Percentiles rank a stretch among this genome's conserved stretches.
phyloP scores from a whole-genome alignment of 2,113 vertebrate species.

The Brachionichthys hirsutus region DNA sequence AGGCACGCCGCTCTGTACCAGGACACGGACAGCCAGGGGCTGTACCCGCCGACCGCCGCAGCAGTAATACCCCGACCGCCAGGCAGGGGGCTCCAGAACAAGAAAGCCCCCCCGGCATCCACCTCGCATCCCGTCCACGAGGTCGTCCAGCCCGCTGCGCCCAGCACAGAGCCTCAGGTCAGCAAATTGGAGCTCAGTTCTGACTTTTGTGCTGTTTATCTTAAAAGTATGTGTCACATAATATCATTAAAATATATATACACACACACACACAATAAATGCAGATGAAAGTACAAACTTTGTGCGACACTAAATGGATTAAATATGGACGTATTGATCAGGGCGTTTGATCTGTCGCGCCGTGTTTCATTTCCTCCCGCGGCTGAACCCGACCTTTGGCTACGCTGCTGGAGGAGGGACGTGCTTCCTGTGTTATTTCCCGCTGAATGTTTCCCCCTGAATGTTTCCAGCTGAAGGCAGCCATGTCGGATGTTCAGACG shows the following conservation, averaged over 20 bases:
- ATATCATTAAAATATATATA: no score
- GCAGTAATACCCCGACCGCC: conserved; percentile 93
- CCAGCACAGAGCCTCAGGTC: conserved; percentile 88
- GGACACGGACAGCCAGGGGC: conserved; percentile 88
- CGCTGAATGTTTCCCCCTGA: conserved; percentile 2
- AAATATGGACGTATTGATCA: no score
- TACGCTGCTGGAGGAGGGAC: conserved; percentile 2
- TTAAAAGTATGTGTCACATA: not conserved
- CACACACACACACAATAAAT: no score
- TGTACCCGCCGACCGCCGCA: conserved; percentile 86
- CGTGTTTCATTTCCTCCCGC: not conserved
- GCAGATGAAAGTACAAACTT: no score
- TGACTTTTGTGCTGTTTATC: not conserved
- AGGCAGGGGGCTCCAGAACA: conserved; percentile 86
- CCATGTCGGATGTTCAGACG: not conserved
- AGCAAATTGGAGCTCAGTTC: not conserved
- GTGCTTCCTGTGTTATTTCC: conserved; percentile 26
- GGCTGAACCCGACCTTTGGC: conserved; percentile 8
- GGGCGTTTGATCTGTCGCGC: no score
- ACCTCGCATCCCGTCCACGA: conserved; percentile 85
- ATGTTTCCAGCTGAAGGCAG: not conserved
- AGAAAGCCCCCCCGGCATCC: conserved; percentile 79
- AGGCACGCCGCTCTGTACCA: conserved; percentile 86
- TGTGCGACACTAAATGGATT: no score
- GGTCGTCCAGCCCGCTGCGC: conserved; percentile 82